Percentiles rank a stretch among this genome's conserved stretches.
phyloP scores from a whole-genome alignment of 2,113 vertebrate genomes.

The rabbit (Oryctolagus cuniculus) region mOryCun1.1 NC_091438.1:119979501-119980000 shows the following conservation, averaged over 20 bases:
- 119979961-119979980: too few relatives aligned
- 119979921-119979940: too few relatives aligned
- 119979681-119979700: constrained; percentile 1
- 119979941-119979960: too few relatives aligned
- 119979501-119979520: too few relatives aligned
- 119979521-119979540: background rate
- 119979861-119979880: too few relatives aligned
- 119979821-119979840: too few relatives aligned
- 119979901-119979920: too few relatives aligned
- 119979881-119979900: too few relatives aligned
- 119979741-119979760: constrained; percentile 2
- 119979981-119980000: too few relatives aligned
- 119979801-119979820: too few relatives aligned
- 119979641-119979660: constrained; percentile 7
- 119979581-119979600: background rate
- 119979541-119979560: constrained; percentile 13
- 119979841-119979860: too few relatives aligned
- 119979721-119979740: background rate
- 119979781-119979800: background rate
- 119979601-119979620: background rate
- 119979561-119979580: background rate
- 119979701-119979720: background rate
- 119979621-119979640: background rate
- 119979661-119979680: constrained; percentile 23
- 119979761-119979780: background rate